Evolutionary conservation across 2,113 vertebrate genomes (phyloP).

Genomic region (Rhabdornis inornatus): DNA sequence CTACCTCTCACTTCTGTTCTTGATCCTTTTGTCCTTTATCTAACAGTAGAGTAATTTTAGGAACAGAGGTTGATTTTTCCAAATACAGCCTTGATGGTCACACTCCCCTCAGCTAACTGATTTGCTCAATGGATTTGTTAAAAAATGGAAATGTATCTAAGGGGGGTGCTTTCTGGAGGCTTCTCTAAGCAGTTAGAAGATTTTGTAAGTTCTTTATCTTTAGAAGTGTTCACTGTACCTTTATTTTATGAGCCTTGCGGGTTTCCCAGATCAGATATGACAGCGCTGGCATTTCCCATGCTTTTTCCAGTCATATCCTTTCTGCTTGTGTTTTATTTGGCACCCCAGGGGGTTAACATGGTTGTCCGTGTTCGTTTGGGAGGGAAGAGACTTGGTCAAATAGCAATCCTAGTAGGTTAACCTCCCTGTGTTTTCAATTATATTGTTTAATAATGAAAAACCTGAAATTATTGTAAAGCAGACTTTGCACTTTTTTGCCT

Average conservation of each 20-base stretch:
- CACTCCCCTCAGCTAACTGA: background rate
- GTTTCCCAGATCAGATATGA: background rate
- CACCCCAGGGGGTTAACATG: background rate
- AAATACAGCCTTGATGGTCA: background rate
- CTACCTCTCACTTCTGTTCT: background rate
- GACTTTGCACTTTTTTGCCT: background rate
- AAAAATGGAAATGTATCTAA: background rate
- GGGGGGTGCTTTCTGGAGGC: accelerated
- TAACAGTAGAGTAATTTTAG: background rate
- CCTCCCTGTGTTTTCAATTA: background rate
- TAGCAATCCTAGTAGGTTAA: background rate
- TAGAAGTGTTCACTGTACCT: background rate
- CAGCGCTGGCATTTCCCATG: background rate
- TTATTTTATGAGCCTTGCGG: background rate
- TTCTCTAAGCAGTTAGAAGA: background rate
- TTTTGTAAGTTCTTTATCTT: background rate
- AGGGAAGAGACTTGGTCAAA: background rate
- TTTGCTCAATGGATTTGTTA: background rate
- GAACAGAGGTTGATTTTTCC: background rate
- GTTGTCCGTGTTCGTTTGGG: background rate
- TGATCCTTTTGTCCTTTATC: background rate
- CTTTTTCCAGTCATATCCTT: background rate
- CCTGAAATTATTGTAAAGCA: background rate
- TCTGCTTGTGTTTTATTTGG: background rate
- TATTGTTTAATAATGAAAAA: background rate